Percentiles rank a stretch among this genome's conserved stretches.
These are phyloP conservation scores for Acleris laterana DNA, from an alignment of 2,888 invertebrate species.

Conservation along the genomic window DNA sequence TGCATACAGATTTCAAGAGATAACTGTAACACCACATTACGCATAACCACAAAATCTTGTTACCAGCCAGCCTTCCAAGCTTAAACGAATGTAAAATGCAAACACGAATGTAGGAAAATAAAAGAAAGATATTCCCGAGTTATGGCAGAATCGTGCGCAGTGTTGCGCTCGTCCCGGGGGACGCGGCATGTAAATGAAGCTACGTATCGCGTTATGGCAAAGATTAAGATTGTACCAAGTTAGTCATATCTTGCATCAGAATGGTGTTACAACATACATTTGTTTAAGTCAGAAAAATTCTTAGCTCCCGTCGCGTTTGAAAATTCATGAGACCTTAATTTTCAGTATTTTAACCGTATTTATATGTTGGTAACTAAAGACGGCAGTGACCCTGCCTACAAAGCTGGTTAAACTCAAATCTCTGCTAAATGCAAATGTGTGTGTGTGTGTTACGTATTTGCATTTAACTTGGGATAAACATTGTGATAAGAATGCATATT, in stretches of 20 bases:
- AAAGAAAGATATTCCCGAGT: slow-evolving; percentile 49
- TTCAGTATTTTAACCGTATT: no score
- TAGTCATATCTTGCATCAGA: slow-evolving; percentile 39
- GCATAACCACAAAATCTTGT: slow-evolving; percentile 41
- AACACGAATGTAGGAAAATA: slow-evolving; percentile 48
- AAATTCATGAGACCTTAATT: no score
- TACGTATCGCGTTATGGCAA: slow-evolving; percentile 54
- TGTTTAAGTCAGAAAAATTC: no score
- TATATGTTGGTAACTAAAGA: no score
- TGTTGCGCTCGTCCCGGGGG: slow-evolving; percentile 41
- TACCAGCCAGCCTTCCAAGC: slow-evolving; percentile 41
- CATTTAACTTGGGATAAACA: no score
- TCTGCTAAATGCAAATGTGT: no score
- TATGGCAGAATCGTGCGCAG: slow-evolving; percentile 56
- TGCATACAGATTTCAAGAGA: slow-evolving; percentile 4
- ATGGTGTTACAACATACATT: slow-evolving; percentile 6
- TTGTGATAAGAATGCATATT: no score
- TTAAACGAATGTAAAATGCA: slow-evolving; percentile 44
- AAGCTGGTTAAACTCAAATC: no score
- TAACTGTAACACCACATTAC: slow-evolving; percentile 17
- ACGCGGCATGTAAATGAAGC: slow-evolving; percentile 59
- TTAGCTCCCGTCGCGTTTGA: no score
- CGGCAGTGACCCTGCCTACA: no score
- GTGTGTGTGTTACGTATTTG: no score
- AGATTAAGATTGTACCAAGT: slow-evolving; percentile 44